phyloP scores from a whole-genome alignment of 2,113 vertebrate species.

The Thymallus thymallus region DNA sequence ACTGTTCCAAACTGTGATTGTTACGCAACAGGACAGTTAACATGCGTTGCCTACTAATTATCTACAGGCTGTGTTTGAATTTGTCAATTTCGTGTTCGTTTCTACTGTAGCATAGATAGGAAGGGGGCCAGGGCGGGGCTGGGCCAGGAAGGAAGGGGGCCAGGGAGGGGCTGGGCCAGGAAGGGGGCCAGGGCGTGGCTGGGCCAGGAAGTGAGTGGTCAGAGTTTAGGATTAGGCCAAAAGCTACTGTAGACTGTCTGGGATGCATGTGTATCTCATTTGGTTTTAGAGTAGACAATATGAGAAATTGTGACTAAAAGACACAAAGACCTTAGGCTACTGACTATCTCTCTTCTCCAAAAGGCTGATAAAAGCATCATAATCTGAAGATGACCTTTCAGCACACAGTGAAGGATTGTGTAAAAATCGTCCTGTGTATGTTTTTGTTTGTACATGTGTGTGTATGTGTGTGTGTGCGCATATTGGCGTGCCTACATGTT shows the following conservation, averaged over 20 bases:
- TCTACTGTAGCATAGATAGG: no score
- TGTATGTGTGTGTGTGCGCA: background rate
- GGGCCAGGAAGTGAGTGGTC: background rate
- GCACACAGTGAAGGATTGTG: background rate
- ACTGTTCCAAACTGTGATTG: no score
- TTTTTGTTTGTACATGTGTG: background rate
- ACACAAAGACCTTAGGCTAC: background rate
- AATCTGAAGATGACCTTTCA: no score
- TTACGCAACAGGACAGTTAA: no score
- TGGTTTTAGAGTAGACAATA: background rate
- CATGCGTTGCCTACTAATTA: no score
- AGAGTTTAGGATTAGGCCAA: no score
- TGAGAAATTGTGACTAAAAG: background rate
- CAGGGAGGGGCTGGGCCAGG: background rate
- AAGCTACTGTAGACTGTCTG: no score
- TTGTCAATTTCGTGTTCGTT: no score
- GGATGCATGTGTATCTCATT: background rate
- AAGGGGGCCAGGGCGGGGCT: slow-evolving; percentile 12
- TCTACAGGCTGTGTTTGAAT: no score
- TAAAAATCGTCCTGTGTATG: background rate
- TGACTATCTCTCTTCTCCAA: background rate
- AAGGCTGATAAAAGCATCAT: no score
- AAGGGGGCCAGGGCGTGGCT: no score
- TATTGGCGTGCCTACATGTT: background rate
- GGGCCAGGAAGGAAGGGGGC: slow-evolving; percentile 41